These are phyloP conservation scores for Dicerorhinus sumatrensis DNA, from an alignment of 2,113 vertebrate species.

Conservation along the genomic window DNA sequence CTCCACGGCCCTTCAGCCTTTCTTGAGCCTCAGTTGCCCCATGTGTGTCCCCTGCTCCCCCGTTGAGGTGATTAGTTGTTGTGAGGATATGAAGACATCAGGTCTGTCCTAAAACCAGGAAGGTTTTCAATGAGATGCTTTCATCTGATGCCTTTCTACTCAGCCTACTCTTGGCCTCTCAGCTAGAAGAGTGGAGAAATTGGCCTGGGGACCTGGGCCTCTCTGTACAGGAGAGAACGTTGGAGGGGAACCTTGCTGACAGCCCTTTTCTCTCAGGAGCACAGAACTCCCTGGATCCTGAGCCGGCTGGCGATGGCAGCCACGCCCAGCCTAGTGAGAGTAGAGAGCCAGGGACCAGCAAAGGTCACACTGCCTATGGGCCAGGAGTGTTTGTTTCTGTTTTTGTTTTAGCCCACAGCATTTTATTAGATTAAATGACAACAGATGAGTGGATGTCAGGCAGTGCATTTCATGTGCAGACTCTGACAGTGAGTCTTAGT, in stretches of 20 bases:
- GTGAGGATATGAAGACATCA: background rate
- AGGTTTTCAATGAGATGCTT: background rate
- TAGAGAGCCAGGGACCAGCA: fast-evolving
- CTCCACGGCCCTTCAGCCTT: background rate
- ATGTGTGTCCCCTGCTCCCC: background rate
- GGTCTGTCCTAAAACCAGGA: background rate
- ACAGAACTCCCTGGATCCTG: background rate
- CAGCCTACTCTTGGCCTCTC: background rate
- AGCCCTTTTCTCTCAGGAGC: background rate
- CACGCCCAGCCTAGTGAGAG: background rate
- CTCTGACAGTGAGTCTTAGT: background rate
- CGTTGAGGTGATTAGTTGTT: background rate
- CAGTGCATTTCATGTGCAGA: background rate
- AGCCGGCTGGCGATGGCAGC: background rate
- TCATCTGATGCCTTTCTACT: fast-evolving
- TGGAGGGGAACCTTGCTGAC: background rate
- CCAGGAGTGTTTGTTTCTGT: background rate
- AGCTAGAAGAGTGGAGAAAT: background rate
- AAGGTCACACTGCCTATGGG: background rate
- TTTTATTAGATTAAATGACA: background rate
- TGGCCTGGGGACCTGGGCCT: background rate
- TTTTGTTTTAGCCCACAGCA: background rate
- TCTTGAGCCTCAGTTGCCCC: background rate
- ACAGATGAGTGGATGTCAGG: background rate
- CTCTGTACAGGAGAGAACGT: background rate